These are phyloP conservation scores for Sapayoa aenigma DNA, from an alignment of 2,113 vertebrate species.

Conservation along the genomic window DNA sequence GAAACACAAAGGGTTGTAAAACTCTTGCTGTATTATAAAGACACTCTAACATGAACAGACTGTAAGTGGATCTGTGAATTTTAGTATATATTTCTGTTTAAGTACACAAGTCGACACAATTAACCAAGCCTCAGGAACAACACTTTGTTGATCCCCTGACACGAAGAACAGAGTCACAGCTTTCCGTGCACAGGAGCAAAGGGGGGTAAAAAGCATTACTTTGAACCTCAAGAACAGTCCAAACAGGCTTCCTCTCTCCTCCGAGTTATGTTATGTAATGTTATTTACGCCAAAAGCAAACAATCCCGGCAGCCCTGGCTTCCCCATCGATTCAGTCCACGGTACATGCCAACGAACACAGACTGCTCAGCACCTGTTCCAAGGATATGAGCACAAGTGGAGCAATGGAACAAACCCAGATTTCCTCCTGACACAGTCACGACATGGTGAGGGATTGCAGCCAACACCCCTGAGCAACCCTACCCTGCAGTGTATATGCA, in stretches of 20 bases:
- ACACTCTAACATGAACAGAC: neutral
- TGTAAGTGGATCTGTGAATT: neutral
- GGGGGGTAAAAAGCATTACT: neutral
- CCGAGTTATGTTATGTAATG: neutral
- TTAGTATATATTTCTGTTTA: neutral
- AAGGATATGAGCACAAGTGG: neutral
- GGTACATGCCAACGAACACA: neutral
- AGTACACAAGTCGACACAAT: neutral
- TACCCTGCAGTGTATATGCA: neutral
- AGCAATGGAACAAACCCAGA: neutral
- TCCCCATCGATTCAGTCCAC: neutral
- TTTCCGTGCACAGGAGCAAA: neutral
- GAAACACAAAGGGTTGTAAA: neutral
- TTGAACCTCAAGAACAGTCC: neutral
- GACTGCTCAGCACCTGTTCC: neutral
- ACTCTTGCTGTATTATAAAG: neutral
- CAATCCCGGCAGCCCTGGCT: neutral
- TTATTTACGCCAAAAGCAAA: neutral
- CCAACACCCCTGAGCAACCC: neutral
- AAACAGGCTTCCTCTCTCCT: neutral
- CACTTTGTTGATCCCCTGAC: neutral
- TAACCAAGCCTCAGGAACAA: neutral
- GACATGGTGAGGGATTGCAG: neutral
- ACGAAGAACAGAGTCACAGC: neutral
- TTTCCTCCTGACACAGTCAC: neutral